These are phyloP conservation scores for Tychaedon coryphoeus DNA, from an alignment of 2,113 vertebrate genomes.

Conservation along the genomic window DNA sequence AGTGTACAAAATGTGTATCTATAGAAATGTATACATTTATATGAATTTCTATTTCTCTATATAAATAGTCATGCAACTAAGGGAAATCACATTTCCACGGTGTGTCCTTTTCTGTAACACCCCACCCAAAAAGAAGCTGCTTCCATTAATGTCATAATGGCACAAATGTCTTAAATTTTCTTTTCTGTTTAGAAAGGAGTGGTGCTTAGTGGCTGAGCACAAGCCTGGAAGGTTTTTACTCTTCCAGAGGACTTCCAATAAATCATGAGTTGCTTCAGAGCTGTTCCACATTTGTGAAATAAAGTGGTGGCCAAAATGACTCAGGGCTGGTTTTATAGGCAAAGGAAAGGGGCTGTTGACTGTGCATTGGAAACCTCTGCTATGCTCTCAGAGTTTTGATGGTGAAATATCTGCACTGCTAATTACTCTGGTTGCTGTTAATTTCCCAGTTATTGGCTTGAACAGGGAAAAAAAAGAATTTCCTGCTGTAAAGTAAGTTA, in stretches of 20 bases:
- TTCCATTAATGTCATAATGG: background rate
- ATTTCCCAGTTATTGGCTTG: background rate
- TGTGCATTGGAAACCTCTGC: background rate
- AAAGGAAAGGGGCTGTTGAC: background rate
- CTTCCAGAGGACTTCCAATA: background rate
- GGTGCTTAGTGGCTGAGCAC: background rate
- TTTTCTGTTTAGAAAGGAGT: background rate
- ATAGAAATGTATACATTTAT: conserved; percentile 62
- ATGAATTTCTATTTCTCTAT: conserved; percentile 67
- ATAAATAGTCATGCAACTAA: conserved; percentile 37
- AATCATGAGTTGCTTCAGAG: conserved; percentile 6
- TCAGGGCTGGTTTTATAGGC: conserved; percentile 8
- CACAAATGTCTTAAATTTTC: background rate
- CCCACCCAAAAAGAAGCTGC: background rate
- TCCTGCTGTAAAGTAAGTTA: background rate
- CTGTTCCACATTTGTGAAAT: background rate
- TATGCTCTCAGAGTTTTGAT: background rate
- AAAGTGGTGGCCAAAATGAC: background rate
- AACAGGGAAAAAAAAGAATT: background rate
- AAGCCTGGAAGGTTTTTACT: background rate
- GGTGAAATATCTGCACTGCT: background rate
- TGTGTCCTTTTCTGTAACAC: background rate
- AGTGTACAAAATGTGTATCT: conserved; percentile 57
- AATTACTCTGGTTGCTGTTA: background rate
- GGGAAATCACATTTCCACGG: background rate